Conservation (phyloP, 2,113 vertebrate species). For the Chamaetylas fuelleborni region DNA sequence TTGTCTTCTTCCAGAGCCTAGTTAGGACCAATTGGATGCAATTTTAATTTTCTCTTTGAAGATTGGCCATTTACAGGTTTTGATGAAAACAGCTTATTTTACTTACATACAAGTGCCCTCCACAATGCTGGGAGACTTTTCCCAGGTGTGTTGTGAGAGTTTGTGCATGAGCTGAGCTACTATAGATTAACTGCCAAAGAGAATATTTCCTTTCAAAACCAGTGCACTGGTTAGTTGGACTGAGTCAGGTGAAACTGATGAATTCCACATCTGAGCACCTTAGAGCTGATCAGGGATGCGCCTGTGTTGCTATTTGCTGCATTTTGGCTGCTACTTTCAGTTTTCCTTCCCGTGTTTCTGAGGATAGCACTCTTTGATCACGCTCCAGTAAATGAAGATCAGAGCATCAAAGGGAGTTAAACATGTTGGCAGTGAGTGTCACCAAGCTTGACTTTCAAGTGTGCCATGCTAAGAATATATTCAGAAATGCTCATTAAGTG, state of each 20-base stretch:
- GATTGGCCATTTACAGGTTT: background rate
- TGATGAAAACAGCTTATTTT: background rate
- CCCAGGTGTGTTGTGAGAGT: background rate
- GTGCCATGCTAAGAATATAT: background rate
- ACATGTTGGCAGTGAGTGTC: constrained; percentile 32
- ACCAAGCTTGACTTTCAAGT: constrained; percentile 36
- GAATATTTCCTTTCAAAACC: background rate
- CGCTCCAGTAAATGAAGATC: constrained; percentile 43
- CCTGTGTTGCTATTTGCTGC: background rate
- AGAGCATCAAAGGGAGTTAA: constrained; percentile 59
- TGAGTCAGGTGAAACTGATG: background rate
- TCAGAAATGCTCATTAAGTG: constrained; percentile 3
- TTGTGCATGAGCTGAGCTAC: background rate
- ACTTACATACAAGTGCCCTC: background rate
- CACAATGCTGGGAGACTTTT: background rate
- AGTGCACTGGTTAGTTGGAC: background rate
- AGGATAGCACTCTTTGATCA: constrained; percentile 38
- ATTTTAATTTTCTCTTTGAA: background rate
- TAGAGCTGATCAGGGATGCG: background rate
- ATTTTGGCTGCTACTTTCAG: constrained; percentile 14
- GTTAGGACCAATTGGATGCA: background rate
- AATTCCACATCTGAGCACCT: background rate
- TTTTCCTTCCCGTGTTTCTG: background rate
- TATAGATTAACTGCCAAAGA: background rate
- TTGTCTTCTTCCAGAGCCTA: background rate